A percentile compares a stretch with the other conserved stretches of the same genome.
Evolutionary conservation across 2,888 invertebrate species (phyloP).

Genomic region (Tromatobia lineatoria): DNA sequence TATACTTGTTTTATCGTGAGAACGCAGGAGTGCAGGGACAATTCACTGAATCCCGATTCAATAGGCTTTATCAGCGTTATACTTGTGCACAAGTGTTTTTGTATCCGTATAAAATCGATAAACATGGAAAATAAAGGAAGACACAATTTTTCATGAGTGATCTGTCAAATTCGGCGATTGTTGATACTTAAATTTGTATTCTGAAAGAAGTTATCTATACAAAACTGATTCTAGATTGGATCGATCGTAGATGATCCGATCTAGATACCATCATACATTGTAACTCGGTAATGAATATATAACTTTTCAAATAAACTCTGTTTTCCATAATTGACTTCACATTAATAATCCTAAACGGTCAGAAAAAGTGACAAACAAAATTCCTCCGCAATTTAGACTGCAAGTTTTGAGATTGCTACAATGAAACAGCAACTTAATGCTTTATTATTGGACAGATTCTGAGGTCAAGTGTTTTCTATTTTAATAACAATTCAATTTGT

Average conservation of each 20-base stretch:
- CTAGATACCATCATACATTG: too few species aligned
- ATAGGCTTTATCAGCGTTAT: not conserved
- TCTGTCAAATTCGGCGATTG: not conserved
- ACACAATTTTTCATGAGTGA: not conserved
- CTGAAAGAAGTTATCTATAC: not conserved
- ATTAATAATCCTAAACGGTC: too few species aligned
- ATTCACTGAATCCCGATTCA: slow-evolving; percentile 30
- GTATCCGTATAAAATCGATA: not conserved
- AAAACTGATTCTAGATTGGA: not conserved
- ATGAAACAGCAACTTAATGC: not conserved
- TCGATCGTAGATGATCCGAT: not conserved
- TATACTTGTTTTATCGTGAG: slow-evolving; percentile 23
- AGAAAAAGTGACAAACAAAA: too few species aligned
- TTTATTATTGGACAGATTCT: not conserved
- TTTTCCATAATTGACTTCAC: not conserved
- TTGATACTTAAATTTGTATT: not conserved
- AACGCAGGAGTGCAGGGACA: not conserved
- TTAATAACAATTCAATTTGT: not conserved
- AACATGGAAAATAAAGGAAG: not conserved
- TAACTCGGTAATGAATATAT: not conserved
- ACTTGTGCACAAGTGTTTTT: not conserved
- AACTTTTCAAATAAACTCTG: not conserved
- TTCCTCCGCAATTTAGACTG: too few species aligned
- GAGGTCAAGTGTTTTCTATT: not conserved
- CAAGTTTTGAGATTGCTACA: too few species aligned